Base-by-base conservation (phyloP, 2,888 invertebrate genomes). In the Tromatobia lineatoria region DNA sequence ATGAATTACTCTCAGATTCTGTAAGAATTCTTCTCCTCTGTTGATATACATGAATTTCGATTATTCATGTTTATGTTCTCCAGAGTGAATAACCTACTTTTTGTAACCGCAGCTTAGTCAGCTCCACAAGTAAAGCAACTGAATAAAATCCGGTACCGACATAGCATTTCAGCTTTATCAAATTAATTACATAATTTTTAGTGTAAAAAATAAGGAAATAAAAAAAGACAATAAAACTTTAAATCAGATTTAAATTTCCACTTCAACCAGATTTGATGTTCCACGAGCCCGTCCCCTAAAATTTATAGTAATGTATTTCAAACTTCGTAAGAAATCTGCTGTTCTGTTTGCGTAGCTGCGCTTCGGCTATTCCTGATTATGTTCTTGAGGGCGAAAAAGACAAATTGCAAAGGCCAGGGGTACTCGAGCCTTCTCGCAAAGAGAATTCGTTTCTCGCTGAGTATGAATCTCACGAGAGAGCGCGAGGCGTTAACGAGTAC, bases 401-500 rank as follows among this genome's bases (percentile, higher is more conserved):
- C 23, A 34, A 61, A n/a, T 61, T 34, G 61, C 61, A 34, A 61
- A 61, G 57, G 57, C 25, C 57, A 57, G 57, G 57, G 57, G 3
- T 25, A 25, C 57, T 57, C 25, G 25, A 3, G 54, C 25, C 25
- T 57, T 57, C 54, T 13, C 57, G 25, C 57, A 57, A 25, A 23
- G 25, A 57, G 57, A 25, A 25, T 57, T 57, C 57, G 25, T 57
- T 61, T 61, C 61, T 61, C 57, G 23, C 25, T 57, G 57, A 11
- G 45, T 25, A 70, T 34, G 52, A 69, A 70, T 67, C 67, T 57
- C 71, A 61, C 52, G 61, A 47, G 59, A 15, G 45, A 29, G 18
- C 23, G 47, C 50, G 18, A 13, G 20, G 38, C 69, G 47, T 70
- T 80, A 70, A 81, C 80, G 73, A 78, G 74, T 64, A 61, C 52